These are phyloP conservation scores for Hyposoter dolosus DNA, from an alignment of 2,888 invertebrate genomes.

Conservation along the genomic window DNA sequence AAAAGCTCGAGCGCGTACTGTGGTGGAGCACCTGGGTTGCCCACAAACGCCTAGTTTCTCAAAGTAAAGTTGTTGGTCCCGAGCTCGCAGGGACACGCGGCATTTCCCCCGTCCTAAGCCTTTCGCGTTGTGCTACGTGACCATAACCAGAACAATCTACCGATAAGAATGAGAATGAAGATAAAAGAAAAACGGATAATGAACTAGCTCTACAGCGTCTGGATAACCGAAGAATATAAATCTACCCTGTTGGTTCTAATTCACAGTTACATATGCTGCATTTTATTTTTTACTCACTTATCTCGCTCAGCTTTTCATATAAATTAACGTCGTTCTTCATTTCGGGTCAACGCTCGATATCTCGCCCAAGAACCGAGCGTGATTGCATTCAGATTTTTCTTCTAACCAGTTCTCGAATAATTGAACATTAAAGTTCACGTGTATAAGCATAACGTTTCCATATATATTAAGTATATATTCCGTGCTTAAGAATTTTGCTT, in stretches of 20 bases:
- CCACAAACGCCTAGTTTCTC: slow-evolving; percentile 31
- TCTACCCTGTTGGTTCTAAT: slow-evolving; percentile 3
- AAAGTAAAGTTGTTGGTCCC: slow-evolving; percentile 27
- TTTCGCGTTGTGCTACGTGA: slow-evolving; percentile 24
- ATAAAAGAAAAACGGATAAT: slow-evolving; percentile 40
- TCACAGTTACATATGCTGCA: slow-evolving; percentile 9
- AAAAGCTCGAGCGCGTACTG: slow-evolving; percentile 47
- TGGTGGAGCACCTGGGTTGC: slow-evolving; percentile 34
- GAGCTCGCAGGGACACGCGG: slow-evolving; percentile 37
- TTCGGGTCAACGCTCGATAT: background rate
- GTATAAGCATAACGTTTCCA: too few relatives aligned
- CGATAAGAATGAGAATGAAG: slow-evolving; percentile 47
- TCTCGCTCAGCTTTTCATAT: background rate
- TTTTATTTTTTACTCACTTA: slow-evolving; percentile 1
- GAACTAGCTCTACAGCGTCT: slow-evolving; percentile 34
- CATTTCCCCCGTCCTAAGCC: background rate
- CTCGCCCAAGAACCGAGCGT: background rate
- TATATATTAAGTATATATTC: too few relatives aligned
- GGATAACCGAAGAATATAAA: slow-evolving; percentile 43
- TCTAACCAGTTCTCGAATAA: too few relatives aligned
- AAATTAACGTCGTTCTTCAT: background rate
- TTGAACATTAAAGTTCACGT: too few relatives aligned
- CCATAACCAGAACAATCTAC: slow-evolving; percentile 43
- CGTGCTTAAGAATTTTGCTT: too few relatives aligned
- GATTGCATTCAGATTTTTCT: too few relatives aligned